phyloP scores from a whole-genome alignment of 2,797 vertebrate species.

The Falco peregrinus region DNA sequence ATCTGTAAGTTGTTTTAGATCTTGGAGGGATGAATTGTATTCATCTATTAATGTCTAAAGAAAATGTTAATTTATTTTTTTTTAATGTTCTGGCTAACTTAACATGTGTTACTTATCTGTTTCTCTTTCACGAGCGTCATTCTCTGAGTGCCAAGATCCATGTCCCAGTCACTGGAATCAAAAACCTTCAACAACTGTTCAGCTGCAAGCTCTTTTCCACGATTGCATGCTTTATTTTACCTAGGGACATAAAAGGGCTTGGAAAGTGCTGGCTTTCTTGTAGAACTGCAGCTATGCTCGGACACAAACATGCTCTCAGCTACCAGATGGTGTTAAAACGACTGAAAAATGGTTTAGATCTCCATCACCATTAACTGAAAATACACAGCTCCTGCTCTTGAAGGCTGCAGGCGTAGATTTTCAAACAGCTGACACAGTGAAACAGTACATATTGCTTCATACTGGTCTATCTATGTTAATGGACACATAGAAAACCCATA shows the following conservation, averaged over 20 bases:
- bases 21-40: not conserved
- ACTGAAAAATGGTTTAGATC: not conserved
- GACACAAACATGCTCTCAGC: not conserved
- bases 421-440: not conserved
- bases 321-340: not conserved
- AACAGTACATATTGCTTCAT: not conserved
- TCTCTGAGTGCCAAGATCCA: not conserved
- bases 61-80: slow-evolving; percentile 8
- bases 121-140: not conserved
- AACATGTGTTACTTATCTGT: slow-evolving; percentile 18
- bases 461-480: not conserved
- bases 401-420: not conserved
- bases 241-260: not conserved
- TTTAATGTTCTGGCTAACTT: not conserved
- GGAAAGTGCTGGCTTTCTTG: not conserved
- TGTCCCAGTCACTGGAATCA: not conserved
- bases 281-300: not conserved
- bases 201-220: not conserved
- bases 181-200: slow-evolving; percentile 7
- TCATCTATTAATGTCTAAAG: slow-evolving; percentile 1
- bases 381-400: not conserved
- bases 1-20: slow-evolving; percentile 3
- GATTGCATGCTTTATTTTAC: not conserved
- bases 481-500: not conserved
- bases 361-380: not conserved